These are phyloP conservation scores for Trichogramma dendrolimi DNA, from an alignment of 2,888 invertebrate genomes.

Conservation along the genomic window DNA sequence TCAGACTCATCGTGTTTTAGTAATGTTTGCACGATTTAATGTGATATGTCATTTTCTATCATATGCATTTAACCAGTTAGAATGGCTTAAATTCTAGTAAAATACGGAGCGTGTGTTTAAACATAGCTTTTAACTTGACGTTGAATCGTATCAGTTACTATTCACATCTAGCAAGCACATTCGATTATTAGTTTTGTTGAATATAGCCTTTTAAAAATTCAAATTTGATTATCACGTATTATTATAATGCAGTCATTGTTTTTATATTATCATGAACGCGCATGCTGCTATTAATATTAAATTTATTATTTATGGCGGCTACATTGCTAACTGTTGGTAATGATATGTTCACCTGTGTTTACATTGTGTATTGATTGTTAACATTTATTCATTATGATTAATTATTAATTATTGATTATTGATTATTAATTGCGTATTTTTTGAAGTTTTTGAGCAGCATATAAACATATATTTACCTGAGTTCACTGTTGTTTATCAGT, in stretches of 20 bases:
- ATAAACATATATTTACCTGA: constrained; percentile 41
- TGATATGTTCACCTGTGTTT: constrained; percentile 48
- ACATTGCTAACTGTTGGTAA: constrained; percentile 49
- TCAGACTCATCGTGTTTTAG: constrained; percentile 19
- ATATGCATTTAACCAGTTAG: constrained; percentile 17
- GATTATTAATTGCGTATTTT: constrained; percentile 34
- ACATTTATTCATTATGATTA: constrained; percentile 43
- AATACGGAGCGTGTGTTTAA: too few species aligned
- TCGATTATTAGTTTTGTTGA: too few species aligned
- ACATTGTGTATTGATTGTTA: constrained; percentile 48
- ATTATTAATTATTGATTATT: constrained; percentile 41
- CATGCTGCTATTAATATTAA: constrained; percentile 50
- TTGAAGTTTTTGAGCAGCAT: constrained; percentile 40
- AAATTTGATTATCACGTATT: too few species aligned
- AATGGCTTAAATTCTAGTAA: too few species aligned
- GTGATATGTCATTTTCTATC: constrained; percentile 23
- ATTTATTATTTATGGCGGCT: constrained; percentile 51
- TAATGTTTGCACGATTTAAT: constrained; percentile 26
- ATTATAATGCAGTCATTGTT: constrained; percentile 1
- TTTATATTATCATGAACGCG: constrained; percentile 39
- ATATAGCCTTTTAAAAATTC: too few species aligned
- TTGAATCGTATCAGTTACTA: too few species aligned
- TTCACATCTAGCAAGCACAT: too few species aligned
- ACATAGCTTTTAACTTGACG: too few species aligned
- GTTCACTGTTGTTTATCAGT: constrained; percentile 52